Conservation (phyloP, 2,113 vertebrate species). For the Osmerus mordax region DNA sequence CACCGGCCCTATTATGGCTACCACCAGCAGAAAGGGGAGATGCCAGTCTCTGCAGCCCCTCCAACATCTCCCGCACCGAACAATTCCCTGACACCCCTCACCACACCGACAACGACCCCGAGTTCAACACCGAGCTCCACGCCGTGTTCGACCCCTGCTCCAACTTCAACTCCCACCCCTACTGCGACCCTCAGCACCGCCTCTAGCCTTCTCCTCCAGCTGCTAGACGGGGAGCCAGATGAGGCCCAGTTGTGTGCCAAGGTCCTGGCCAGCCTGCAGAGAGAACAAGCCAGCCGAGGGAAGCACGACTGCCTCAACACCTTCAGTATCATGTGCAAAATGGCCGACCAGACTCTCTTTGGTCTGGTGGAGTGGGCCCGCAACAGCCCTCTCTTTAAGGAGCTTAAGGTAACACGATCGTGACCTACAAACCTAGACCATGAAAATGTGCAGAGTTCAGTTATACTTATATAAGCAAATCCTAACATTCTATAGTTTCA, state of each 20-base stretch:
- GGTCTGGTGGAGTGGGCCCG: slow-evolving; percentile 79
- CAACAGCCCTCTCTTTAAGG: slow-evolving; percentile 74
- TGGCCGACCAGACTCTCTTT: slow-evolving; percentile 78
- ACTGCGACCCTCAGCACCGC: background rate
- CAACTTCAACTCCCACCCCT: slow-evolving; percentile 1
- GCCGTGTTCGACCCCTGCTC: slow-evolving; percentile 11
- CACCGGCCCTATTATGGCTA: slow-evolving; percentile 28
- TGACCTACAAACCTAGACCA: background rate
- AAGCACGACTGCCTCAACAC: slow-evolving; percentile 77
- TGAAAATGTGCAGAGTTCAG: background rate
- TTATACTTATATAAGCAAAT: background rate
- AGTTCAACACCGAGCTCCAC: slow-evolving; percentile 39
- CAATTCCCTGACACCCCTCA: slow-evolving; percentile 33
- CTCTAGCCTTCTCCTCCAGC: slow-evolving; percentile 58
- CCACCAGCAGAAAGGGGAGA: slow-evolving; percentile 53
- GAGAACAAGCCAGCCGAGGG: slow-evolving; percentile 72
- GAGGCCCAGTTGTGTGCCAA: slow-evolving; percentile 70
- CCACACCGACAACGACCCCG: slow-evolving; percentile 31
- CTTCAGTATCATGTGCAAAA: slow-evolving; percentile 81
- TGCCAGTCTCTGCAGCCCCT: slow-evolving; percentile 25
- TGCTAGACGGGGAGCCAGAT: slow-evolving; percentile 72
- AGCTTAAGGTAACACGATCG: slow-evolving; percentile 67
- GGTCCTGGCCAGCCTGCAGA: slow-evolving; percentile 70
- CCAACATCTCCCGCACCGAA: slow-evolving; percentile 12
- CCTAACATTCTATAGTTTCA: background rate